phyloP scores from a whole-genome alignment of 2,113 vertebrate genomes.

The Ciconia maguari region DNA sequence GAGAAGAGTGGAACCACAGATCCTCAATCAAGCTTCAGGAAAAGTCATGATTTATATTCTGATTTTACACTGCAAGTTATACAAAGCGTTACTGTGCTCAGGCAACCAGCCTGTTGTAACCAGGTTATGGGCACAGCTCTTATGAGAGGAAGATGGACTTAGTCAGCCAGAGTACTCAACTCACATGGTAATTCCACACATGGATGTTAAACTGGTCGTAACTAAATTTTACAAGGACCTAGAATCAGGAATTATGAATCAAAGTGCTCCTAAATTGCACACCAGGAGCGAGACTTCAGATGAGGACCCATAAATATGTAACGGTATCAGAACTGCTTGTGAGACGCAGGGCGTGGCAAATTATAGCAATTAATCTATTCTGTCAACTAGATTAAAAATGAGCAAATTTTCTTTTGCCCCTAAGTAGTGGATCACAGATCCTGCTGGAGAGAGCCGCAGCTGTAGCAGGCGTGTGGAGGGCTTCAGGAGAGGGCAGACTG shows the following conservation, averaged over 20 bases:
- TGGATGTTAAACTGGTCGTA: background rate
- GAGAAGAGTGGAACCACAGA: background rate
- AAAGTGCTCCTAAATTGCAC: background rate
- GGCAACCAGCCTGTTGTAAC: background rate
- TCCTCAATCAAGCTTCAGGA: background rate
- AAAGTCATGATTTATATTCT: background rate
- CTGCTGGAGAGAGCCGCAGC: background rate
- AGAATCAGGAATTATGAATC: background rate
- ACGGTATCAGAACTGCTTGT: background rate
- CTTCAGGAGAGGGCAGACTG: background rate
- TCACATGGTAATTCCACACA: background rate
- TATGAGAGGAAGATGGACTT: background rate
- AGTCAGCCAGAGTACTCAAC: background rate
- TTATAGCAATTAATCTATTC: background rate
- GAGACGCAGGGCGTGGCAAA: rapidly evolving
- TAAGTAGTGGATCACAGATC: background rate
- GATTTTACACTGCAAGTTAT: background rate
- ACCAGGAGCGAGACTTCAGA: background rate
- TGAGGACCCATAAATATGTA: background rate
- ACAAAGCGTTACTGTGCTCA: background rate
- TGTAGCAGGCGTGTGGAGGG: background rate
- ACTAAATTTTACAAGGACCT: background rate
- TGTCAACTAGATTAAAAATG: background rate
- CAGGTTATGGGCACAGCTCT: background rate
- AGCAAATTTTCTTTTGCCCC: background rate